Conservation (phyloP, 2,888 invertebrate species). For the Drosophila meridiana region DNA sequence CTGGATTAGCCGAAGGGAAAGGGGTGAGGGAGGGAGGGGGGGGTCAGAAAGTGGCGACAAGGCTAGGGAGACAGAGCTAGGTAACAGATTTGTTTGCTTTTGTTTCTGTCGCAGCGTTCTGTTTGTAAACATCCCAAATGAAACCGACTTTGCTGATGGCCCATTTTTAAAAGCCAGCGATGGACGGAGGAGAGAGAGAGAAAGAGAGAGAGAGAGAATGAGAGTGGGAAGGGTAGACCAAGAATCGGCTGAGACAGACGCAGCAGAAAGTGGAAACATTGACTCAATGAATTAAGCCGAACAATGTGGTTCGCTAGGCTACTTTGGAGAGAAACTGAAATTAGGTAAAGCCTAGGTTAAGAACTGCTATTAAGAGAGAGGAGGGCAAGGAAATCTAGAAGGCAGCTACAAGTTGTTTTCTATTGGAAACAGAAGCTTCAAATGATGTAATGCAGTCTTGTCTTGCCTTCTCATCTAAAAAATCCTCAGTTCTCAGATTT, state of each 20-base stretch:
- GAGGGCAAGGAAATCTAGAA: too few relatives aligned
- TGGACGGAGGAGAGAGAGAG: background rate
- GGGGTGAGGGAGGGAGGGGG: background rate
- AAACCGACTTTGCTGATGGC: slow-evolving; percentile 68
- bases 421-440: too few relatives aligned
- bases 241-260: slow-evolving; percentile 6
- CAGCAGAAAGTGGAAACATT: background rate
- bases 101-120: slow-evolving; percentile 44
- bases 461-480: too few relatives aligned
- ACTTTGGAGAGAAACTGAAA: background rate
- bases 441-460: too few relatives aligned
- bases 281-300: slow-evolving; percentile 4
- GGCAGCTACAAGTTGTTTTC: too few relatives aligned
- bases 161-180: slow-evolving; percentile 38
- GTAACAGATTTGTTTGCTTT: slow-evolving; percentile 68
- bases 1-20: slow-evolving; percentile 6
- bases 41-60: background rate
- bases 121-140: slow-evolving; percentile 56
- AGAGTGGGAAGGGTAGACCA: background rate
- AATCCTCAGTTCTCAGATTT: too few relatives aligned
- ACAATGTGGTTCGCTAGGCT: slow-evolving; percentile 4
- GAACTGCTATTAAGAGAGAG: background rate
- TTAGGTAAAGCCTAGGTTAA: background rate
- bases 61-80: slow-evolving; percentile 10
- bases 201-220: background rate